Evolutionary conservation across 2,113 vertebrate genomes (phyloP).

Genomic region (Ailurus styani): DNA sequence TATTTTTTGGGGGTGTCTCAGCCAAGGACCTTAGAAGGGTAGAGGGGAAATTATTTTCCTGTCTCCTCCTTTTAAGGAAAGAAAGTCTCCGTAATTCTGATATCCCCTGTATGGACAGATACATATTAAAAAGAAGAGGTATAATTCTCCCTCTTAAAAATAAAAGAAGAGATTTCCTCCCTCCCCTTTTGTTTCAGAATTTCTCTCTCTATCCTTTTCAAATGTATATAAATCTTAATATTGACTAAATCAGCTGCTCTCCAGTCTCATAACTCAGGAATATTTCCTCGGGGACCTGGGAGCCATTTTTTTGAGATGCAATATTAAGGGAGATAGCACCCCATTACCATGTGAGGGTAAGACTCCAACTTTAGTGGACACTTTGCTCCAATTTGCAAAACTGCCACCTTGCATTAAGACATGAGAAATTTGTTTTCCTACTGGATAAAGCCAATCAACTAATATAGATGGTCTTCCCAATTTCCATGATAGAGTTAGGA

Average conservation of each 20-base stretch:
- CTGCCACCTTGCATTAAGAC: neutral
- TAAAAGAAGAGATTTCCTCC: neutral
- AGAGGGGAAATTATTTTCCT: neutral
- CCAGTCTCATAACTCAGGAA: neutral
- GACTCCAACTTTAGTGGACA: neutral
- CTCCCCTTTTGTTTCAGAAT: neutral
- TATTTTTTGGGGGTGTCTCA: neutral
- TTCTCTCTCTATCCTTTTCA: neutral
- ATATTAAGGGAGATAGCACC: neutral
- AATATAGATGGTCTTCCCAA: neutral
- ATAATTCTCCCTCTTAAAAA: slow-evolving; percentile 3
- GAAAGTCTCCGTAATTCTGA: neutral
- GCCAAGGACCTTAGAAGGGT: neutral
- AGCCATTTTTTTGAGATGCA: neutral
- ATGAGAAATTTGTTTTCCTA: neutral
- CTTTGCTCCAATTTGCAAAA: neutral
- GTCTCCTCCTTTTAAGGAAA: neutral
- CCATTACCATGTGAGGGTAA: neutral
- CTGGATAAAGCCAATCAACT: neutral
- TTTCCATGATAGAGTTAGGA: neutral
- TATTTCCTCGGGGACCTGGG: neutral
- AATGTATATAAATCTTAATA: neutral
- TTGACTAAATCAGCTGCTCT: neutral
- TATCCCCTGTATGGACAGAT: neutral
- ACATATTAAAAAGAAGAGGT: neutral